Percentiles rank a stretch among this genome's conserved stretches.
Conservation (phyloP, 92 coral and sea anemone species). For the Palythoa caribaeorum region DNA sequence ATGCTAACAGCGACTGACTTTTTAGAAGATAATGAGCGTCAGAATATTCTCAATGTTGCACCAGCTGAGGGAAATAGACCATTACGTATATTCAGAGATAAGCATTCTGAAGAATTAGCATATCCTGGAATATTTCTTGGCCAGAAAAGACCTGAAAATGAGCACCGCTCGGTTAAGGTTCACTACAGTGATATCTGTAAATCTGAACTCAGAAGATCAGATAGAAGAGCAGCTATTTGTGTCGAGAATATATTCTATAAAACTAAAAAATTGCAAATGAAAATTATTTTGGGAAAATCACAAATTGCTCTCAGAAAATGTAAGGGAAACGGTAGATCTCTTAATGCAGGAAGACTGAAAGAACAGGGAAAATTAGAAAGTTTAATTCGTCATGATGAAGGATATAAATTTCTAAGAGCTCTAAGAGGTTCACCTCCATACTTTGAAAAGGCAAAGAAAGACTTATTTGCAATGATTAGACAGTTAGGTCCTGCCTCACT, state of each 20-base stretch:
- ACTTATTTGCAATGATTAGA: conserved; percentile 28
- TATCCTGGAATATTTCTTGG: no score
- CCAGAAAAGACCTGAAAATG: background rate
- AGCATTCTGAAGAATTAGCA: no score
- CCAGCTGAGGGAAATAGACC: background rate
- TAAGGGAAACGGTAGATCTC: background rate
- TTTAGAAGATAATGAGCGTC: background rate
- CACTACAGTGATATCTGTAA: background rate
- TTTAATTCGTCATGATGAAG: conserved; percentile 17
- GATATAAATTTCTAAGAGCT: conserved; percentile 17
- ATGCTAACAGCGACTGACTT: background rate
- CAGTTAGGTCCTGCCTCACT: conserved; percentile 41
- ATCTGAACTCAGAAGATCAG: background rate
- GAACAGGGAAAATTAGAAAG: background rate
- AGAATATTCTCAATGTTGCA: background rate
- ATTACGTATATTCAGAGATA: no score
- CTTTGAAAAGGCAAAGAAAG: conserved; percentile 22
- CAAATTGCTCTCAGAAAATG: background rate
- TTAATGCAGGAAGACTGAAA: background rate
- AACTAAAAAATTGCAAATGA: no score
- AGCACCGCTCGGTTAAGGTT: background rate
- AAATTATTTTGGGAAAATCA: background rate
- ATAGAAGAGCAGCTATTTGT: background rate
- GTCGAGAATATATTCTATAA: no score
- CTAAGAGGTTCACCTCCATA: conserved; percentile 12